Conservation (phyloP, 1,140 invertebrate species). For the Wasmannia auropunctata region DNA sequence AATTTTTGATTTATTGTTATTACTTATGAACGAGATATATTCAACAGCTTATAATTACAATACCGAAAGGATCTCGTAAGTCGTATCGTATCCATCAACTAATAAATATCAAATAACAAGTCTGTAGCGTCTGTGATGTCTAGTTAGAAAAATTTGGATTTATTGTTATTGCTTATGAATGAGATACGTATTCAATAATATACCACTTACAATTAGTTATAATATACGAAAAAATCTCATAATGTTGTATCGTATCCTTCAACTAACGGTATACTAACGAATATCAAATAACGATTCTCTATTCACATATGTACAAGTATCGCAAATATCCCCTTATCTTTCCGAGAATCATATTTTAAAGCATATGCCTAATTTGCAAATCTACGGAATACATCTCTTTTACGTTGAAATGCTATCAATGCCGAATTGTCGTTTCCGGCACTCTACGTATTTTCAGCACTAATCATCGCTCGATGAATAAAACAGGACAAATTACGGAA, state of each 20-base stretch:
- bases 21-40: neutral
- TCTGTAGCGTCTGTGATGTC: too few relatives aligned
- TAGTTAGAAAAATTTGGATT: too few relatives aligned
- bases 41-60: neutral
- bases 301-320: neutral
- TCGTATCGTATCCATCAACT: neutral
- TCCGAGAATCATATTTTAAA: constrained; percentile 30
- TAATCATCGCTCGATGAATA: neutral
- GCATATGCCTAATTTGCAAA: constrained; percentile 27
- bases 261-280: too few relatives aligned
- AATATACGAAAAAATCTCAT: too few relatives aligned
- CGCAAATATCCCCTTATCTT: constrained; percentile 31
- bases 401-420: neutral
- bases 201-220: too few relatives aligned
- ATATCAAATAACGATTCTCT: neutral
- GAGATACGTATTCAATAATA: too few relatives aligned
- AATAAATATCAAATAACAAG: too few relatives aligned
- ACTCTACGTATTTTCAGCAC: neutral
- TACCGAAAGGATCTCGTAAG: neutral
- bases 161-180: too few relatives aligned
- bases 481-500: neutral
- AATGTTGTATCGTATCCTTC: too few relatives aligned
- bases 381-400: neutral
- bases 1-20: neutral
- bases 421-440: neutral